Conservation (phyloP, 2,113 vertebrate species). For the Globicephala melas region DNA sequence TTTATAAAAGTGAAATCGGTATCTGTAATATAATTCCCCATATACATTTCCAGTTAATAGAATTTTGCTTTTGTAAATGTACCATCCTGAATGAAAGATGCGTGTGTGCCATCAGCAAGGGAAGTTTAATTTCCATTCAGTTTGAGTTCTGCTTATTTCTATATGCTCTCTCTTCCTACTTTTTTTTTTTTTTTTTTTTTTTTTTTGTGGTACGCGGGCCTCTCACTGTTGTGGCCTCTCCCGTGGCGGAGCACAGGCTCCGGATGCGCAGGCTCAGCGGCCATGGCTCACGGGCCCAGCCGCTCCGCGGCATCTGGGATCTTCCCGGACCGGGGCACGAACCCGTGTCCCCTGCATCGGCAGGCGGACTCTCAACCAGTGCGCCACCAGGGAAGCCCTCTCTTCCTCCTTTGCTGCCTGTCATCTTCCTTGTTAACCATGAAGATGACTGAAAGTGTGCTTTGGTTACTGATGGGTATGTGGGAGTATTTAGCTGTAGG, state of each 20-base stretch:
- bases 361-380: too few species aligned
- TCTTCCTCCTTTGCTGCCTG: not conserved
- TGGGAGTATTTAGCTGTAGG: not conserved
- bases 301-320: too few species aligned
- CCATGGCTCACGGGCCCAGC: too few species aligned
- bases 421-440: slow-evolving; percentile 24
- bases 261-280: too few species aligned
- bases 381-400: not conserved
- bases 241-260: too few species aligned
- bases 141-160: slow-evolving; percentile 27
- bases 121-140: slow-evolving; percentile 45
- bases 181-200: not conserved
- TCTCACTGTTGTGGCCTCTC: too few species aligned
- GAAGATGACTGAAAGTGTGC: not conserved
- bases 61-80: slow-evolving; percentile 55
- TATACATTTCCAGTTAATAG: slow-evolving; percentile 63
- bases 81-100: slow-evolving; percentile 38
- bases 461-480: slow-evolving; percentile 16
- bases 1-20: slow-evolving; percentile 38
- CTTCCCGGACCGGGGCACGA: too few species aligned
- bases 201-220: too few species aligned
- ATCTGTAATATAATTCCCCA: slow-evolving; percentile 45
- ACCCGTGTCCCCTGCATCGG: too few species aligned
- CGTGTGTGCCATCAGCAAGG: not conserved
- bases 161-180: not conserved